These are phyloP conservation scores for Parus major DNA, from an alignment of 2,113 vertebrate species.

Conservation along the genomic window DNA sequence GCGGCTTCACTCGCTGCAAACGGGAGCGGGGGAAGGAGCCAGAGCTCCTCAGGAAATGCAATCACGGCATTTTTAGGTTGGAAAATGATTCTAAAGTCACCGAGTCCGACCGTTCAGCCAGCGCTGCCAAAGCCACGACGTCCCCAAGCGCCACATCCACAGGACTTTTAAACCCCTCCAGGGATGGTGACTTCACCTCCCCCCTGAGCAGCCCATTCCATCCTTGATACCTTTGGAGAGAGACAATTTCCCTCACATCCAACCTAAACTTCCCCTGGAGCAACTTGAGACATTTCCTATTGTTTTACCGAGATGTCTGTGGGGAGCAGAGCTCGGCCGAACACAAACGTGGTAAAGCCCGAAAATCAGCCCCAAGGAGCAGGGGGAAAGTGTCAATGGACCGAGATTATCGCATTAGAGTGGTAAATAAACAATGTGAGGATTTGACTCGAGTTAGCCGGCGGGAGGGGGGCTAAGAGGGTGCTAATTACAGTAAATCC, in stretches of 20 bases:
- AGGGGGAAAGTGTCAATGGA: accelerated
- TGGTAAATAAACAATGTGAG: accelerated
- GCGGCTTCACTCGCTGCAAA: accelerated
- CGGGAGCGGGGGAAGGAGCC: accelerated
- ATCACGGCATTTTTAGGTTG: accelerated
- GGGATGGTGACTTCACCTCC: not conserved
- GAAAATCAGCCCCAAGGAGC: not conserved
- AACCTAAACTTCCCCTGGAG: not conserved
- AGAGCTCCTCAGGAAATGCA: not conserved
- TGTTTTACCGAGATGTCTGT: accelerated
- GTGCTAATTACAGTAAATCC: not conserved
- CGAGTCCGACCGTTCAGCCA: not conserved
- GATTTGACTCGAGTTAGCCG: not conserved
- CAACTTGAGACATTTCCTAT: not conserved
- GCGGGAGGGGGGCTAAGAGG: not conserved
- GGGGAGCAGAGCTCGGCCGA: not conserved
- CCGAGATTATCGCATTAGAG: accelerated
- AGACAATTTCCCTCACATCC: not conserved
- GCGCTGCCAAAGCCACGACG: not conserved
- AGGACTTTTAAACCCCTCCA: not conserved
- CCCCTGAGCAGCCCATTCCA: not conserved
- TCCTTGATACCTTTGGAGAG: not conserved
- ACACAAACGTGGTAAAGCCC: accelerated
- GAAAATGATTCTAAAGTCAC: not conserved
- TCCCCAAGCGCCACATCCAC: not conserved